Base-by-base conservation (phyloP, 2,113 vertebrate genomes). In the Hemicordylus capensis region DNA sequence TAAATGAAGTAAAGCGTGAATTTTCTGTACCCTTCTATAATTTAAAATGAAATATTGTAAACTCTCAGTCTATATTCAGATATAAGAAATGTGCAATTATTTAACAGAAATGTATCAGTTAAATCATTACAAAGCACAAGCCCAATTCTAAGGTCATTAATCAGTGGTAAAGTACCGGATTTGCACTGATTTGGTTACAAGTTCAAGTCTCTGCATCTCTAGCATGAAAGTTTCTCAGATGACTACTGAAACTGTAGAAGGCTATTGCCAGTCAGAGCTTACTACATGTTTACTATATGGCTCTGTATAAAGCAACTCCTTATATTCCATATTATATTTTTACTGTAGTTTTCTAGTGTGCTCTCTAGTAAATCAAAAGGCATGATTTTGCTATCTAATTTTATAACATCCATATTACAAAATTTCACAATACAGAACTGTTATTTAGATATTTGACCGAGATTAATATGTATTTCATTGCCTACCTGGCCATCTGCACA, bases 401-500 rank as follows among this genome's bases (percentile, higher is more conserved):
- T 67, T 81, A 31, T 26, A 78, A 70, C 1, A 19, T 4, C 46
- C 15, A 58, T 69, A 58, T 58, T 44, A 44, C 28, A 56, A 69
- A 7, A 39, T 69, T 42, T 69, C 0, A 67, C 46, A 11, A 81
- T 54, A 74, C 1, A 67, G 76, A 28, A 51, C 22, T 2, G 75
- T 34, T 0, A 87, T n/a, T 11, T 39, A 10, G 59, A 31, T 56
- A 4, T 28, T 84, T 67, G 63, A 28, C 58, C 28, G 78, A 0
- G 84, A 20, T 77, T 34, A 63, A 61, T 66, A 90, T 59, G 34
- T n/a, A 51, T 69, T 77, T 67, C 54, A 73, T 54, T 59, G 39
- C 76, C 89, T 91, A 98, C 98, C 96, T 98, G 97, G 85, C 98
- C 98, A 51, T 97, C 96, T 67, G 93, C 87, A 91, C 97, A 96